Conservation (phyloP, 2,113 vertebrate species). For the Formicarius rufipectus region DNA sequence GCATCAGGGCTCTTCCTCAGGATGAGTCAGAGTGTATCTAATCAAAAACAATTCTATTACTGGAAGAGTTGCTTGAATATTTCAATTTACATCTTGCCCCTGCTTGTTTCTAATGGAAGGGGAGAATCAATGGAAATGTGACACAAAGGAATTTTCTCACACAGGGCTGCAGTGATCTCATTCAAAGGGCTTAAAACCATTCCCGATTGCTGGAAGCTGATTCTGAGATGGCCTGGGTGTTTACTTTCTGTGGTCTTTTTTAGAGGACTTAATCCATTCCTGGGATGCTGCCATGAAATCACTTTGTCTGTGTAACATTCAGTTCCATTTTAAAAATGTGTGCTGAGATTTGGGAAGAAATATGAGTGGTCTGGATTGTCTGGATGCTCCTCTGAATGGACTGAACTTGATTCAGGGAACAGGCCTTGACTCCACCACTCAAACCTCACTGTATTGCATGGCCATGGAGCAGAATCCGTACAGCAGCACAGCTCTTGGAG, state of each 20-base stretch:
- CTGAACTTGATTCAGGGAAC: not conserved
- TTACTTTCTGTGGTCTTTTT: slow-evolving; percentile 23
- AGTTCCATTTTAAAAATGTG: not conserved
- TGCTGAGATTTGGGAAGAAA: not conserved
- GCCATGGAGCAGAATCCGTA: not conserved
- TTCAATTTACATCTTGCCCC: slow-evolving; percentile 51
- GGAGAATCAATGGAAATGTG: slow-evolving; percentile 51
- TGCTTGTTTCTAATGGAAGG: slow-evolving; percentile 50
- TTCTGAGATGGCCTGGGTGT: not conserved
- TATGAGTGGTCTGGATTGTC: not conserved
- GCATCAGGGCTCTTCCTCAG: slow-evolving; percentile 55
- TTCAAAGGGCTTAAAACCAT: not conserved
- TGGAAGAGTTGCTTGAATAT: slow-evolving; percentile 47
- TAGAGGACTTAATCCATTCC: not conserved
- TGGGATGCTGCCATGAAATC: not conserved
- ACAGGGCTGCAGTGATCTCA: not conserved
- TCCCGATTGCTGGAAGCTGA: slow-evolving; percentile 49
- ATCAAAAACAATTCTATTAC: slow-evolving; percentile 59
- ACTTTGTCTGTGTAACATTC: not conserved
- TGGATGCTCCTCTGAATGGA: not conserved
- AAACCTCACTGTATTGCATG: not conserved
- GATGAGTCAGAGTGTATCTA: slow-evolving; percentile 50
- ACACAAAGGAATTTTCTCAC: slow-evolving; percentile 37
- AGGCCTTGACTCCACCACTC: not conserved
- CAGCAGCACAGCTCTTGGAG: not conserved